These are phyloP conservation scores for Myotis lucifugus DNA, from an alignment of 2,113 vertebrate genomes.

Conservation along the genomic window DNA sequence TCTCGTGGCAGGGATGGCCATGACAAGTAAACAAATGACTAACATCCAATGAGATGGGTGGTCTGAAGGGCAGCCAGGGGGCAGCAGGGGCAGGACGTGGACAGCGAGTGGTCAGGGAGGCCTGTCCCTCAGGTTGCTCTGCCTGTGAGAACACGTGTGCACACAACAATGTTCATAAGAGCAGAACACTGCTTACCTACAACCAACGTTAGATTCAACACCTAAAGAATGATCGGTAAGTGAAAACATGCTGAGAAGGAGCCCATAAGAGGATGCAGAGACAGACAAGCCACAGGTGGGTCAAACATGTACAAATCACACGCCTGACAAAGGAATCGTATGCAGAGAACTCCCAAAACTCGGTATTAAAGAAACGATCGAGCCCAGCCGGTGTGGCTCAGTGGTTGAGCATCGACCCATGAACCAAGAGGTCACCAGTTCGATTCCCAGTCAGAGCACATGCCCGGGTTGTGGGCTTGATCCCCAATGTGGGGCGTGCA, in stretches of 20 bases:
- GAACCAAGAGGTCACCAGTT: no score
- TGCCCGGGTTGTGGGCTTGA: no score
- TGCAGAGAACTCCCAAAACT: background rate
- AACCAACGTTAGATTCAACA: background rate
- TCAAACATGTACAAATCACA: background rate
- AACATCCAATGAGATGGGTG: accelerated
- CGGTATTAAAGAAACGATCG: background rate
- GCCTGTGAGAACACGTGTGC: background rate
- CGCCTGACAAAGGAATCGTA: background rate
- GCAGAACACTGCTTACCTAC: background rate
- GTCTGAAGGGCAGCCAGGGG: background rate
- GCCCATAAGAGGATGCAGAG: background rate
- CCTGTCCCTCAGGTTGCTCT: accelerated
- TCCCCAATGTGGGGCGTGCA: no score
- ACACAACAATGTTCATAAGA: accelerated
- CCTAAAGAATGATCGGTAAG: background rate
- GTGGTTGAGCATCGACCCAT: no score
- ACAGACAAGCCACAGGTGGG: background rate
- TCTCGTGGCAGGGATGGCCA: accelerated
- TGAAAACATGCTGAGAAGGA: background rate
- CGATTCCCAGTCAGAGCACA: no score
- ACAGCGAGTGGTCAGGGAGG: accelerated
- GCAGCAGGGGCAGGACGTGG: background rate
- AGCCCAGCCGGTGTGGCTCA: no score
- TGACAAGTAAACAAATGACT: background rate